phyloP scores from a whole-genome alignment of 2,113 vertebrate genomes.

The Sakesphorus luctuosus region DNA sequence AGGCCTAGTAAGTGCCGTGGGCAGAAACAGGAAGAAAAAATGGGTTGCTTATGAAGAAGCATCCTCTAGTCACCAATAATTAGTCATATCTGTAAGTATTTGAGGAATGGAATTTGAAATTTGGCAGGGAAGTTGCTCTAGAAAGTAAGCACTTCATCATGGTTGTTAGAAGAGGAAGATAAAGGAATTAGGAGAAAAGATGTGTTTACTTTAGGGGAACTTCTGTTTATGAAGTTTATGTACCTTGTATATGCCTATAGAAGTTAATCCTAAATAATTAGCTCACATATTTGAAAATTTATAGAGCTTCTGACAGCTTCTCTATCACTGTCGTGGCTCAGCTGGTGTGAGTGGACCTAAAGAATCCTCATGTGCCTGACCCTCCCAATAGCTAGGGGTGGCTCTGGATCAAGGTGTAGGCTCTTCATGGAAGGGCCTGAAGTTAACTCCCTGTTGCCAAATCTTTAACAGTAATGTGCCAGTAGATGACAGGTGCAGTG shows the following conservation, averaged over 20 bases:
- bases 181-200: neutral
- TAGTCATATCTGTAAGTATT: neutral
- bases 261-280: neutral
- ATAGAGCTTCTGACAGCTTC: neutral
- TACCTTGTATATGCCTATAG: neutral
- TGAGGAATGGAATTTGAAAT: neutral
- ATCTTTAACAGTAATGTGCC: neutral
- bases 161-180: neutral
- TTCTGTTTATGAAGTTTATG: neutral
- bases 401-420: neutral
- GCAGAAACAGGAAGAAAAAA: neutral
- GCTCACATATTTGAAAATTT: neutral
- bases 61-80: neutral
- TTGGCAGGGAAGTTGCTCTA: neutral
- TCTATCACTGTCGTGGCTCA: neutral
- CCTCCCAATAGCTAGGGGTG: neutral
- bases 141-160: neutral
- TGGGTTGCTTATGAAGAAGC: neutral
- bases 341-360: neutral
- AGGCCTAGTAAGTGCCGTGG: neutral
- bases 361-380: neutral
- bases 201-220: neutral
- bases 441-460: neutral
- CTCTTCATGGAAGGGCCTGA: neutral
- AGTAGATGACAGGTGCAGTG: constrained; percentile 12